Conservation (phyloP, 2,113 vertebrate genomes). For the Motacilla alba region DNA sequence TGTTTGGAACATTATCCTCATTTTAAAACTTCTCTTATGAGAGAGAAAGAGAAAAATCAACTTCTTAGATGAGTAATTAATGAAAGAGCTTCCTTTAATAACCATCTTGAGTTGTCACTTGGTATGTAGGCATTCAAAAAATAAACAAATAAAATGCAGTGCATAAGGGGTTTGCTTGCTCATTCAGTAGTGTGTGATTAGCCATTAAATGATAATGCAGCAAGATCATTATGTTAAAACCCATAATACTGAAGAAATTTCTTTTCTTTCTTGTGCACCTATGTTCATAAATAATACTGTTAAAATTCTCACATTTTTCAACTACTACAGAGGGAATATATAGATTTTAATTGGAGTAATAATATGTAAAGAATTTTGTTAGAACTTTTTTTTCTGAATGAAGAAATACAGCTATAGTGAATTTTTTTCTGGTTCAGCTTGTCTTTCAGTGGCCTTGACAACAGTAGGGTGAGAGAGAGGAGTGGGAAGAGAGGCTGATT, state of each 20-base stretch:
- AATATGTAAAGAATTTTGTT: neutral
- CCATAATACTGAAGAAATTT: neutral
- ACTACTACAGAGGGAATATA: neutral
- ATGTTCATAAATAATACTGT: neutral
- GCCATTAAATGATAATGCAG: neutral
- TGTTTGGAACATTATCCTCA: neutral
- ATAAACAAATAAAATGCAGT: neutral
- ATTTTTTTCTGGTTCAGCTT: neutral
- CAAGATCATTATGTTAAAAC: neutral
- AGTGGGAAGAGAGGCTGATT: neutral
- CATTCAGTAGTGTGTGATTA: neutral
- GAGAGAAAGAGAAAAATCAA: neutral
- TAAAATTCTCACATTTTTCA: neutral
- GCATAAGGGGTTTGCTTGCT: neutral
- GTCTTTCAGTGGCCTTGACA: neutral
- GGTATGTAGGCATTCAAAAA: neutral
- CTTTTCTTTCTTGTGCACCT: neutral
- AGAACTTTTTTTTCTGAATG: neutral
- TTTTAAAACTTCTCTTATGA: neutral
- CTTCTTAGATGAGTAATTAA: neutral
- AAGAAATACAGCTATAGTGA: neutral
- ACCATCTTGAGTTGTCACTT: neutral
- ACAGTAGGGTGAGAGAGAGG: neutral
- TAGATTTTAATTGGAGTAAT: neutral
- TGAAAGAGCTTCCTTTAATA: neutral